Conservation (phyloP, 2,888 invertebrate genomes). For the Chironomus tentans region DNA sequence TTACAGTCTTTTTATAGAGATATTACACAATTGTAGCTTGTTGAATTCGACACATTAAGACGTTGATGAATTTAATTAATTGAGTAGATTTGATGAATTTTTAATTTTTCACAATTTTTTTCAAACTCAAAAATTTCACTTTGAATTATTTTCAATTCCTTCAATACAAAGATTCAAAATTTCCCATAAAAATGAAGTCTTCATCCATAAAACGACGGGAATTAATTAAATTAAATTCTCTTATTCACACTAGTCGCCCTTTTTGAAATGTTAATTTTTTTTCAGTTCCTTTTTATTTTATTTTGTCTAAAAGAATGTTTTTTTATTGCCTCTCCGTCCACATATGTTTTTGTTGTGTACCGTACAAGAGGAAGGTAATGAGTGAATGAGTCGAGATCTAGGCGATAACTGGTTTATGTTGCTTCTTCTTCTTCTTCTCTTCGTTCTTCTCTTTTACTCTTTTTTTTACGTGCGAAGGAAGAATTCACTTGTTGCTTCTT, state of each 20-base stretch:
- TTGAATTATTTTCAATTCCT: too few relatives aligned
- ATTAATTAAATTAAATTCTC: background rate
- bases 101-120: background rate
- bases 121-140: background rate
- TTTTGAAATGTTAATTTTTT: background rate
- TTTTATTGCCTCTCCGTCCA: background rate
- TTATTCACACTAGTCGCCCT: background rate
- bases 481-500: background rate
- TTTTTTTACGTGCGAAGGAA: background rate
- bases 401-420: slow-evolving; percentile 25
- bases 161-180: background rate
- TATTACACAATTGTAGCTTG: too few relatives aligned
- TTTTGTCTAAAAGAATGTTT: background rate
- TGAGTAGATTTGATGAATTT: too few relatives aligned
- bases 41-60: too few relatives aligned
- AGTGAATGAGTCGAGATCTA: slow-evolving; percentile 9
- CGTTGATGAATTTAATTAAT: too few relatives aligned
- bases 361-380: too few relatives aligned
- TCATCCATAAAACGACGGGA: background rate
- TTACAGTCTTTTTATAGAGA: background rate
- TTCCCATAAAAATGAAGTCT: too few relatives aligned
- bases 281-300: background rate
- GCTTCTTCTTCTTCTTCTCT: slow-evolving; percentile 11
- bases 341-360: background rate
- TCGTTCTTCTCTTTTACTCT: background rate